Percentiles rank a stretch among this genome's conserved stretches.
phyloP scores from a whole-genome alignment of 2,888 invertebrate genomes.

The Melieria picta region DNA sequence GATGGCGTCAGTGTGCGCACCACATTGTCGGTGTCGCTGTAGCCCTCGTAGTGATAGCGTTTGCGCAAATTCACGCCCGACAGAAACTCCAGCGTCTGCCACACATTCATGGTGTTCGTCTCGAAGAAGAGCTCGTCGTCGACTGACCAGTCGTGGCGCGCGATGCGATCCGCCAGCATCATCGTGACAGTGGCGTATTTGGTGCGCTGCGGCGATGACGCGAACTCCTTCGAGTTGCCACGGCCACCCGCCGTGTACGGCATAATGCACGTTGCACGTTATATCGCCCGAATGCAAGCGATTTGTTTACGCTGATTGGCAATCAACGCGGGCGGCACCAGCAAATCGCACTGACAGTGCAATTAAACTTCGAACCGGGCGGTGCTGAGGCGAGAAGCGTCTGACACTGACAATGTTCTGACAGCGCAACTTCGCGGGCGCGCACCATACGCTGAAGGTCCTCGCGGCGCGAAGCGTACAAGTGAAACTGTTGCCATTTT shows the following conservation, averaged over 20 bases:
- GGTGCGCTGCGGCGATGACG: too few relatives aligned
- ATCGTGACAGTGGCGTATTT: conserved; percentile 58
- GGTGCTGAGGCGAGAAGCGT: too few relatives aligned
- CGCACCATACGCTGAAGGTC: background rate
- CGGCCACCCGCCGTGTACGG: background rate
- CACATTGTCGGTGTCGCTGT: conserved; percentile 55
- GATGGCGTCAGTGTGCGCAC: conserved; percentile 56
- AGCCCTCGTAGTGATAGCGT: conserved; percentile 61
- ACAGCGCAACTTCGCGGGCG: conserved; percentile 20
- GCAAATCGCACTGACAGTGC: too few relatives aligned
- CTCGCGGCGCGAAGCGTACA: background rate
- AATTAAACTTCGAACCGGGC: too few relatives aligned
- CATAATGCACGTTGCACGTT: background rate
- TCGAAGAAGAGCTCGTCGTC: conserved; percentile 57
- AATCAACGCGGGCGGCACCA: too few relatives aligned
- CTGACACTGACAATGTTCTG: conserved; percentile 15
- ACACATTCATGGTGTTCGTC: conserved; percentile 63
- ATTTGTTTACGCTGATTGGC: too few relatives aligned
- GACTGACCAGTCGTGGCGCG: conserved; percentile 62
- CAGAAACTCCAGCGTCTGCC: conserved; percentile 63
- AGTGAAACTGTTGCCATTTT: conserved; percentile 32
- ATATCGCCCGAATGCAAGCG: too few relatives aligned
- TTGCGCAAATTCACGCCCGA: conserved; percentile 57
- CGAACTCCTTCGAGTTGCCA: background rate
- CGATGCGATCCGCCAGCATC: conserved; percentile 59